A percentile compares a stretch with the other conserved stretches of the same genome.
These are phyloP conservation scores for Megaceryle torquata DNA, from an alignment of 2,113 vertebrate genomes.

Conservation along the genomic window DNA sequence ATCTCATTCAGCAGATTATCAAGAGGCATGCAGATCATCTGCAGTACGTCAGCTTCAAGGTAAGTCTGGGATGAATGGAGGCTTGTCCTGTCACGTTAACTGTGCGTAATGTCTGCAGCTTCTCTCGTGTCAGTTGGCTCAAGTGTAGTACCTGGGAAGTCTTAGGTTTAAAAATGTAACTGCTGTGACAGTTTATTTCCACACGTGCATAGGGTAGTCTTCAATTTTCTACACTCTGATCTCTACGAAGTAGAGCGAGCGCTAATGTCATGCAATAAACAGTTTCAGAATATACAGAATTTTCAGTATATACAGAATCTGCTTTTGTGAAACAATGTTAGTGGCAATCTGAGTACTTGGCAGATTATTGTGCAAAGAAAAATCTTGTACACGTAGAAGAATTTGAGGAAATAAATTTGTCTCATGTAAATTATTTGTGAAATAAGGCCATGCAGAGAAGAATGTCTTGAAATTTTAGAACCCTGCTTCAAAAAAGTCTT, in stretches of 20 bases:
- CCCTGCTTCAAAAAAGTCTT: not conserved
- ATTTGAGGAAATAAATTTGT: not conserved
- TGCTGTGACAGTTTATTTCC: not conserved
- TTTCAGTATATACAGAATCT: not conserved
- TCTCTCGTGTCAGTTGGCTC: not conserved
- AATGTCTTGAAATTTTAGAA: not conserved
- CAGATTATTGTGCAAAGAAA: not conserved
- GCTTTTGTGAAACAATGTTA: not conserved
- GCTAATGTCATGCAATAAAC: fast-evolving
- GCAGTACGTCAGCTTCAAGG: slow-evolving; percentile 91
- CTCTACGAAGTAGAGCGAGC: not conserved
- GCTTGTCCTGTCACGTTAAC: not conserved
- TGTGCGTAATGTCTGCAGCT: not conserved
- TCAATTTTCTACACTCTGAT: not conserved
- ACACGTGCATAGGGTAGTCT: fast-evolving
- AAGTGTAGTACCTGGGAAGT: not conserved
- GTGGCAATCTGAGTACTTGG: not conserved
- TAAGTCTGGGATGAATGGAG: slow-evolving; percentile 8
- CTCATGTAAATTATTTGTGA: not conserved
- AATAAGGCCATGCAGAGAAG: not conserved
- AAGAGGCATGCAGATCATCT: slow-evolving; percentile 87
- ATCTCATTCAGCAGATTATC: slow-evolving; percentile 93
- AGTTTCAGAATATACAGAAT: not conserved
- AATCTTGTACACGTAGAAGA: not conserved
- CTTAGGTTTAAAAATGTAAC: not conserved